Conservation (phyloP, 2,797 vertebrate genomes). For the Clarias platycephalus region DNA sequence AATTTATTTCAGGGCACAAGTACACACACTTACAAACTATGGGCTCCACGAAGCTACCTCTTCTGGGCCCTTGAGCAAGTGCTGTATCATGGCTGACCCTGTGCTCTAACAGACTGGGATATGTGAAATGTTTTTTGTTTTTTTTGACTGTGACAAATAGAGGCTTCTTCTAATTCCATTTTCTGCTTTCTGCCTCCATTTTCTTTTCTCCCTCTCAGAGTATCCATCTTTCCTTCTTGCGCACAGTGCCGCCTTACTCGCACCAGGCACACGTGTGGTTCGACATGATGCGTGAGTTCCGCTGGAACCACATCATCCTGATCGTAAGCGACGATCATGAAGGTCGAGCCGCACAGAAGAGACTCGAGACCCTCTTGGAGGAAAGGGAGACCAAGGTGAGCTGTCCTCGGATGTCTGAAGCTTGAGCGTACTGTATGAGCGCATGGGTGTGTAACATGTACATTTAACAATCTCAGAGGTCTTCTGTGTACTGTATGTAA, state of each 20-base stretch:
- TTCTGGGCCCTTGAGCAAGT: too few relatives aligned
- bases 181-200: background rate
- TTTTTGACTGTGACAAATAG: too few relatives aligned
- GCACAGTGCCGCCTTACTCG: constrained; percentile 96
- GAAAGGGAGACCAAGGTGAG: constrained; percentile 98
- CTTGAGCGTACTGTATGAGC: background rate
- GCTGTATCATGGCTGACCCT: too few relatives aligned
- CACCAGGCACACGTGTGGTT: constrained; percentile 99
- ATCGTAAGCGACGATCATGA: constrained; percentile 98
- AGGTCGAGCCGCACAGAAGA: constrained; percentile 95
- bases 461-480: constrained; percentile 61
- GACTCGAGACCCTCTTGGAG: constrained; percentile 95
- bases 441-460: constrained; percentile 41
- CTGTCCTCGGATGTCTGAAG: constrained; percentile 51
- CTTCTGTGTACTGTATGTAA: constrained; percentile 81
- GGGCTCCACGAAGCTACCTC: too few relatives aligned
- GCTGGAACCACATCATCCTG: constrained; percentile 98
- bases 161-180: background rate
- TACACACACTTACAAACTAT: too few relatives aligned
- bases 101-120: too few relatives aligned
- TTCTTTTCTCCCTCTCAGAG: constrained; percentile 73
- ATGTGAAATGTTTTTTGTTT: too few relatives aligned
- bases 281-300: constrained; percentile 97
- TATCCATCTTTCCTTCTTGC: constrained; percentile 96
- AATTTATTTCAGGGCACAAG: too few relatives aligned